Evolutionary conservation across 2,113 vertebrate species (phyloP).

Genomic region (Archilochus colubris): DNA sequence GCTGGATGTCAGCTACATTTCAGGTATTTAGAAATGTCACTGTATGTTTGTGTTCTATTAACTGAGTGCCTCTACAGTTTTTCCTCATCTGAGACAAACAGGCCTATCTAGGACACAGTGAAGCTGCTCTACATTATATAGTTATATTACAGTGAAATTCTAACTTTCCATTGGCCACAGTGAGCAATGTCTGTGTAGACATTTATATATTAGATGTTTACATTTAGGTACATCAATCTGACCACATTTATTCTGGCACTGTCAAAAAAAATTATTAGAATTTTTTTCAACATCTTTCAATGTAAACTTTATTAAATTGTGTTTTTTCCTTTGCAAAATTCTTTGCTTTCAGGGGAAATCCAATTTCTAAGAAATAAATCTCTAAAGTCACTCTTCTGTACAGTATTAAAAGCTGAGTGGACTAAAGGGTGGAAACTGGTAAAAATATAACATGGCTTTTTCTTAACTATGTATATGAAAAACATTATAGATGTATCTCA

Average conservation of each 20-base stretch:
- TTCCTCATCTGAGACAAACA: neutral
- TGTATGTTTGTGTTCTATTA: neutral
- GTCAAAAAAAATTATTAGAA: neutral
- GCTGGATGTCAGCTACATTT: neutral
- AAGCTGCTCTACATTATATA: neutral
- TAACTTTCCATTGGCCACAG: neutral
- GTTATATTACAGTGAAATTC: neutral
- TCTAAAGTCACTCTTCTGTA: neutral
- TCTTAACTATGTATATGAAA: neutral
- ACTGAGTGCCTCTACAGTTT: neutral
- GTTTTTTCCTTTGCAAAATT: neutral
- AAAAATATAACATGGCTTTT: neutral
- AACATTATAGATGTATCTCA: neutral
- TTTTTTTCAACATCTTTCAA: neutral
- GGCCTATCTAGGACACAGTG: neutral
- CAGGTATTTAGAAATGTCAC: neutral
- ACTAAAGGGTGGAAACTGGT: neutral
- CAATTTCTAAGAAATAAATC: neutral
- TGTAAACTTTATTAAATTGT: neutral
- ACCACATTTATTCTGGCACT: neutral
- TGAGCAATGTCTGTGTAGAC: neutral
- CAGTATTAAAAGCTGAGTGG: neutral
- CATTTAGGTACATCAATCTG: neutral
- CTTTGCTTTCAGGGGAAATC: neutral
- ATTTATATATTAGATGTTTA: neutral